Percentiles rank a stretch among this genome's conserved stretches.
These are phyloP conservation scores for Triops longicaudatus DNA, from an alignment of 1,140 invertebrate species.

Conservation along the genomic window DNA sequence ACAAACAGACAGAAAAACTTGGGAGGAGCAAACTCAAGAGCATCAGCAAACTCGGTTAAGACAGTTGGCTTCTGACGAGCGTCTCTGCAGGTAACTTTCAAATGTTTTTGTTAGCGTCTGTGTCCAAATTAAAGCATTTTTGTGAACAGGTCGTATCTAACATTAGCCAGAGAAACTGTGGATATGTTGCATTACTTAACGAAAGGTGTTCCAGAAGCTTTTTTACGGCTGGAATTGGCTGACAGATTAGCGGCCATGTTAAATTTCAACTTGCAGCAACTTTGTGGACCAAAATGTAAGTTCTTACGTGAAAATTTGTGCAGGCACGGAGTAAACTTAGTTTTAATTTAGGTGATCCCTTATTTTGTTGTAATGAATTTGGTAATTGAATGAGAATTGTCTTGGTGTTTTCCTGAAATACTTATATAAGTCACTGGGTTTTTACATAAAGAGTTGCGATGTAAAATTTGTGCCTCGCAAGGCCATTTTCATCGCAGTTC, in stretches of 20 bases:
- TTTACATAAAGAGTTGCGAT: no score
- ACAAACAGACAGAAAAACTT: slow-evolving; percentile 60
- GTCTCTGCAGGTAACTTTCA: slow-evolving; percentile 63
- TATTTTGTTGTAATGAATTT: no score
- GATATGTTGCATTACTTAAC: slow-evolving; percentile 98
- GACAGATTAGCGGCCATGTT: slow-evolving; percentile 93
- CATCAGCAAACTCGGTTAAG: slow-evolving; percentile 65
- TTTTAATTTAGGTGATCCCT: no score
- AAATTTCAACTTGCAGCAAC: slow-evolving; percentile 92
- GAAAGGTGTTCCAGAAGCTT: slow-evolving; percentile 86
- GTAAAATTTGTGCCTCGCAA: no score
- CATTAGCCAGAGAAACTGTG: slow-evolving; percentile 88
- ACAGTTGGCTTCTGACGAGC: slow-evolving; percentile 78
- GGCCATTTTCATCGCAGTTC: no score
- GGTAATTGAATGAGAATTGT: no score
- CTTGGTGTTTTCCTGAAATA: no score
- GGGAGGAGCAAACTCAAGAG: slow-evolving; percentile 56
- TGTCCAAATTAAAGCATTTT: slow-evolving; percentile 23
- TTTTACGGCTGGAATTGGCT: slow-evolving; percentile 81
- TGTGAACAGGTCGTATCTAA: slow-evolving; percentile 68
- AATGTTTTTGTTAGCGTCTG: background rate
- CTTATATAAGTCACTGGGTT: no score
- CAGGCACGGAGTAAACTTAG: no score
- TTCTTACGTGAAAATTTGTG: slow-evolving; percentile 27
- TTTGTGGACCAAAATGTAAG: slow-evolving; percentile 90